Percentiles rank a stretch among this genome's conserved stretches.
These are phyloP conservation scores for Metallyticus violacea DNA, from an alignment of 2,888 invertebrate genomes.

Conservation along the genomic window DNA sequence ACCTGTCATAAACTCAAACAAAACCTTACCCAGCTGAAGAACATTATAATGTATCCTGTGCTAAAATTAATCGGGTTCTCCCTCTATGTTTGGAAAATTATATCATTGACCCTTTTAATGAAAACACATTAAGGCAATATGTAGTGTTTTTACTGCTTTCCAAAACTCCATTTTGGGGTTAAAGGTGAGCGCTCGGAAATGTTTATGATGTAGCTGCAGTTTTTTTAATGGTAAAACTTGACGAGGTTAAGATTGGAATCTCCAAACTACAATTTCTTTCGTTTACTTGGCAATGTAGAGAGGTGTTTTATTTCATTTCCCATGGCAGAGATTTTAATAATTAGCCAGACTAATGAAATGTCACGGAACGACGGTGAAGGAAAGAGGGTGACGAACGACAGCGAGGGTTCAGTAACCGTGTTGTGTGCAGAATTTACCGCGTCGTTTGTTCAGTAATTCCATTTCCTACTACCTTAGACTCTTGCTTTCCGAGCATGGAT, in stretches of 20 bases:
- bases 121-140: too few relatives aligned
- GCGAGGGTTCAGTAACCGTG: neutral
- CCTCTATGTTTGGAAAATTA: too few relatives aligned
- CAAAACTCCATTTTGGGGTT: neutral
- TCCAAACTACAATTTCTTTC: neutral
- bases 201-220: neutral
- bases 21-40: too few relatives aligned
- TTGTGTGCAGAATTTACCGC: neutral
- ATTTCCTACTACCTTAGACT: neutral
- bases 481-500: too few relatives aligned
- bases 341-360: neutral
- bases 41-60: too few relatives aligned
- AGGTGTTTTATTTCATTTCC: neutral
- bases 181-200: neutral
- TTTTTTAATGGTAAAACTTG: neutral
- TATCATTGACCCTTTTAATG: too few relatives aligned
- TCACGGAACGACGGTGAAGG: neutral
- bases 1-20: too few relatives aligned
- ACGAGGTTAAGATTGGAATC: neutral
- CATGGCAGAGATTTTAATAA: neutral
- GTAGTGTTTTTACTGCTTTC: too few relatives aligned
- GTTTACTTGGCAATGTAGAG: too few relatives aligned
- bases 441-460: neutral
- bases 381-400: neutral
- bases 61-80: too few relatives aligned